Base-by-base conservation (phyloP, 2,113 vertebrate species). In the Psittacus erithacus region DNA sequence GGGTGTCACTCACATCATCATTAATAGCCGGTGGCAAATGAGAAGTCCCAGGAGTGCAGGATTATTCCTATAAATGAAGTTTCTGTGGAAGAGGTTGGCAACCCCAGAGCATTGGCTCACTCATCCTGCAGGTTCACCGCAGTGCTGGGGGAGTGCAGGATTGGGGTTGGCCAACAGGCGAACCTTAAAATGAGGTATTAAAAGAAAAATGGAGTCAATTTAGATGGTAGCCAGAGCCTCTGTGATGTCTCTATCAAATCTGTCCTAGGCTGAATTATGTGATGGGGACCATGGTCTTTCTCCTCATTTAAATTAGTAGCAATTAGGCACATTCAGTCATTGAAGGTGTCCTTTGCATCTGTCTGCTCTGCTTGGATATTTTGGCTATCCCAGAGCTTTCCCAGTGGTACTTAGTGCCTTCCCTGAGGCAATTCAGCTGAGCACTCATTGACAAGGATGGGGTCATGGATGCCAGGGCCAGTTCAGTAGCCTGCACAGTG, bases 191-290 rank as follows among this genome's bases (percentile, higher is more conserved):
- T 2, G 74, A 44, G 28, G 39, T 13, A 10, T 53, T 53, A 7
- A 38, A 47, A 46, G 13, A 19, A 23, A 53, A 24, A 38, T 10
- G 0, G 0, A 47, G 33, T 44, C 0, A 22, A 67, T 77, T 57
- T 25, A 41, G 14, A n/a, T 52, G 39, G 33, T 47, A 31, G 46
- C 11, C 20, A 71, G 68, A 60, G 35, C 17, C 31, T 74, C 44
- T 50, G 43, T 18, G 53, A 44, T 22, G 46, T 68, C 71, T n/a
- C 35, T 53, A 10, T 28, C 13, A 55, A 57, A 20, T 70, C 57
- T 70, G 35, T 6, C 11, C 38, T 35, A 31, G 35, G 7, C n/a
- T 35, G 67, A 47, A 92, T 55, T 50, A 35, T 0, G 2, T 28
- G 27, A 17, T 6, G 33, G 46, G 20, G 9, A 65, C 17, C 19